Conservation (phyloP, 2,888 invertebrate species). For the Andrena bicolor region DNA sequence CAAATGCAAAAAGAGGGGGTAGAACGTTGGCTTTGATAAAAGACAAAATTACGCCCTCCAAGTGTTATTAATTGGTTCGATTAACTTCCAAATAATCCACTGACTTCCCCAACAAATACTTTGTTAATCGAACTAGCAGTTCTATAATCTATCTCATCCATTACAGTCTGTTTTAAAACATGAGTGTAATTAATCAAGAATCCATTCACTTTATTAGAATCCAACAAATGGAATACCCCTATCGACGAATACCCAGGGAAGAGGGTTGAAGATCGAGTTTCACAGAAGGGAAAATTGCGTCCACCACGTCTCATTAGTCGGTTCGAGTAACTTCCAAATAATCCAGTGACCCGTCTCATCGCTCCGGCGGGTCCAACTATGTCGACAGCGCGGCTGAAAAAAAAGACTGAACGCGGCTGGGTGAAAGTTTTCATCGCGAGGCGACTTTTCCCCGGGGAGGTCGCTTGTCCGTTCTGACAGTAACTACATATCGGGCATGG, state of each 20-base stretch:
- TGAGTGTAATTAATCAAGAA: too few relatives aligned
- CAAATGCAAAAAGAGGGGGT: too few relatives aligned
- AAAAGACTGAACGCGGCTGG: constrained; percentile 25
- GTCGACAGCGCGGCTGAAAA: constrained; percentile 37
- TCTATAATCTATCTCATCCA: too few relatives aligned
- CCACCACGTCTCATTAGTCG: constrained; percentile 12
- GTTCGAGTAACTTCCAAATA: constrained; percentile 20
- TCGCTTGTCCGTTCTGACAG: constrained; percentile 46
- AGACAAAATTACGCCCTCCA: too few relatives aligned
- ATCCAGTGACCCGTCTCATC: constrained; percentile 7
- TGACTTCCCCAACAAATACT: too few relatives aligned
- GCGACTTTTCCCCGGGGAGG: constrained; percentile 51
- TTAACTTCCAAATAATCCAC: too few relatives aligned
- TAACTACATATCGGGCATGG: constrained; percentile 59
- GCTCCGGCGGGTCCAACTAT: constrained; percentile 11
- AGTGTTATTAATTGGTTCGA: too few relatives aligned
- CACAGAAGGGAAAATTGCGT: neutral
- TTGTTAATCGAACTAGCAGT: too few relatives aligned
- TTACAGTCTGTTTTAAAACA: too few relatives aligned
- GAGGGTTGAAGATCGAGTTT: neutral
- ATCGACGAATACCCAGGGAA: neutral
- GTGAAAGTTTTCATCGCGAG: constrained; percentile 51
- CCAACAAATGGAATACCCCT: too few relatives aligned
- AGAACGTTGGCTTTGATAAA: too few relatives aligned
- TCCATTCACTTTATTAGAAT: too few relatives aligned